phyloP scores from a whole-genome alignment of 1,140 invertebrate species.

The Spodoptera frugiperda region DNA sequence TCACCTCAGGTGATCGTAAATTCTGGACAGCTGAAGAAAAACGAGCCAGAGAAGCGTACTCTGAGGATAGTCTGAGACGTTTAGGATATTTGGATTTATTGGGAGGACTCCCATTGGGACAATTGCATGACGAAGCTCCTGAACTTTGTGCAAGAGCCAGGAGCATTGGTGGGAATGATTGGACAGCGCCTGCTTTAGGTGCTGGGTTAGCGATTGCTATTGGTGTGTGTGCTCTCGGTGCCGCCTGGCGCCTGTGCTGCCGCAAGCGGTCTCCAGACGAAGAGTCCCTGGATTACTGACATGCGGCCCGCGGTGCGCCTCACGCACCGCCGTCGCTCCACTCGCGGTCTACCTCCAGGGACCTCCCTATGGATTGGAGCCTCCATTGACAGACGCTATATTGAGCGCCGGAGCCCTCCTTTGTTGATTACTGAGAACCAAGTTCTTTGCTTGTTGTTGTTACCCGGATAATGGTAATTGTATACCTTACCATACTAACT shows the following conservation, averaged over 20 bases:
- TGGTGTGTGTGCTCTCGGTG: constrained; percentile 76
- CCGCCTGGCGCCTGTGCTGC: constrained; percentile 83
- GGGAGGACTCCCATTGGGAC: constrained; percentile 77
- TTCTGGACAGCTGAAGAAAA: constrained; percentile 82
- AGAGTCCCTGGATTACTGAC: constrained; percentile 85
- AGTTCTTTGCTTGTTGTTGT: constrained; percentile 44
- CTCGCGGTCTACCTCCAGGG: constrained; percentile 77
- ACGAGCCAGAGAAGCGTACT: constrained; percentile 83
- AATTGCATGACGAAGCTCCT: constrained; percentile 88
- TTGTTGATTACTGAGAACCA: constrained; percentile 62
- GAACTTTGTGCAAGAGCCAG: constrained; percentile 87
- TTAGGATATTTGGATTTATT: constrained; percentile 86
- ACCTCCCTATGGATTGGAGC: constrained; percentile 83
- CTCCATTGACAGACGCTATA: constrained; percentile 85
- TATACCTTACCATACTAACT: constrained; percentile 6
- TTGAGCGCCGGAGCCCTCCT: constrained; percentile 73
- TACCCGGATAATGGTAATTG: constrained; percentile 29
- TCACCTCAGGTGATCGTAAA: constrained; percentile 74
- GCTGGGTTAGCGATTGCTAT: constrained; percentile 75
- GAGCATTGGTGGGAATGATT: constrained; percentile 71
- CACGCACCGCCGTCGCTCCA: constrained; percentile 78
- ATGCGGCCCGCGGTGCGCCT: constrained; percentile 82
- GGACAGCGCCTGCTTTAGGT: constrained; percentile 80
- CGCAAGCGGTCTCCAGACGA: constrained; percentile 84
- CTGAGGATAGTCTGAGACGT: constrained; percentile 86